Evolutionary conservation across 2,888 invertebrate genomes (phyloP).

Genomic region (Acrobasis suavella): DNA sequence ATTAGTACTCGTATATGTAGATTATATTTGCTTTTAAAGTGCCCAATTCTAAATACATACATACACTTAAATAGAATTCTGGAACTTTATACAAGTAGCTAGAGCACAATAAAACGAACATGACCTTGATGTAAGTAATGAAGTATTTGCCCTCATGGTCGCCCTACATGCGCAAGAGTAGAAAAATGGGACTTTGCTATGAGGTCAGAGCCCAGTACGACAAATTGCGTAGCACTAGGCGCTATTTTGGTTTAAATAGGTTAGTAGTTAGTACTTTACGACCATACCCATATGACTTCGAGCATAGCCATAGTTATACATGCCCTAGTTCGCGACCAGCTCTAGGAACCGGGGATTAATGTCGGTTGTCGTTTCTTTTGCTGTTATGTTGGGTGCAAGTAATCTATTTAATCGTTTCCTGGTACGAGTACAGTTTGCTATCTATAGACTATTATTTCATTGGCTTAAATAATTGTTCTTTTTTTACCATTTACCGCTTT

Average conservation of each 20-base stretch:
- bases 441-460: background rate
- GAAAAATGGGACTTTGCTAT: constrained; percentile 21
- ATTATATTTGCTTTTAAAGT: too few relatives aligned
- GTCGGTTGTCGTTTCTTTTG: background rate
- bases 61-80: background rate
- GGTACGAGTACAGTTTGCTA: background rate
- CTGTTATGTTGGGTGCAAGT: background rate
- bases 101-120: constrained; percentile 22
- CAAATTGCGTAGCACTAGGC: constrained; percentile 31
- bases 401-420: background rate
- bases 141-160: constrained; percentile 26
- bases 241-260: constrained; percentile 33
- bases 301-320: background rate
- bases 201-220: constrained; percentile 23
- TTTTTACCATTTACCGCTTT: too few relatives aligned
- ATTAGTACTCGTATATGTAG: too few relatives aligned
- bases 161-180: constrained; percentile 34
- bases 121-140: constrained; percentile 8
- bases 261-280: constrained; percentile 22
- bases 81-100: background rate
- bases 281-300: background rate
- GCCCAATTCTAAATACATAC: background rate
- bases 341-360: background rate
- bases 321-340: constrained; percentile 6
- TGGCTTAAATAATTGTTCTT: too few relatives aligned